These are phyloP conservation scores for Notarius quadriscutis DNA, from an alignment of 2,113 vertebrate species.

Conservation along the genomic window DNA sequence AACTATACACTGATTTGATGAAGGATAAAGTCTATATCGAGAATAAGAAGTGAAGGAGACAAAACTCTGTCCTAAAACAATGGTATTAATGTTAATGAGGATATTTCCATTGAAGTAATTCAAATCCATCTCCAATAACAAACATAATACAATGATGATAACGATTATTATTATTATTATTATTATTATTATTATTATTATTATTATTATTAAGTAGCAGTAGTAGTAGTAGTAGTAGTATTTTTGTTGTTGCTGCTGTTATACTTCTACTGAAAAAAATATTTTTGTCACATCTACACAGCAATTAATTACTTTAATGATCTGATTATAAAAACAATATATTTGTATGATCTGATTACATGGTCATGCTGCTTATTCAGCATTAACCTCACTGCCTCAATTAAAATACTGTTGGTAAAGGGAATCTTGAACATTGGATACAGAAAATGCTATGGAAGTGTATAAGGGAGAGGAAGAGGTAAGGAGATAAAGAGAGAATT, in stretches of 20 bases:
- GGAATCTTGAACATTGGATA: background rate
- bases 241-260: background rate
- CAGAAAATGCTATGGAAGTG: too few relatives aligned
- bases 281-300: conserved; percentile 25
- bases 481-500: conserved; percentile 38
- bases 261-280: conserved; percentile 33
- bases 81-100: background rate
- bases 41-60: background rate
- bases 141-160: too few relatives aligned
- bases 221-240: background rate
- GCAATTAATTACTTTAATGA: conserved; percentile 46
- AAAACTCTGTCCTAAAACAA: background rate
- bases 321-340: conserved; percentile 28
- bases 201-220: background rate
- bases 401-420: background rate
- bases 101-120: conserved; percentile 23
- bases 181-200: background rate
- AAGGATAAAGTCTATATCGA: background rate
- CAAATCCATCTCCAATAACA: conserved; percentile 42
- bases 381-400: background rate
- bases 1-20: background rate
- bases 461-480: background rate
- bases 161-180: conserved; percentile 31
- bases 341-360: conserved; percentile 24
- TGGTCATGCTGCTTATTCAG: background rate